Base-by-base conservation (phyloP, 2,888 invertebrate genomes). In the Drosophila subquinaria region DNA sequence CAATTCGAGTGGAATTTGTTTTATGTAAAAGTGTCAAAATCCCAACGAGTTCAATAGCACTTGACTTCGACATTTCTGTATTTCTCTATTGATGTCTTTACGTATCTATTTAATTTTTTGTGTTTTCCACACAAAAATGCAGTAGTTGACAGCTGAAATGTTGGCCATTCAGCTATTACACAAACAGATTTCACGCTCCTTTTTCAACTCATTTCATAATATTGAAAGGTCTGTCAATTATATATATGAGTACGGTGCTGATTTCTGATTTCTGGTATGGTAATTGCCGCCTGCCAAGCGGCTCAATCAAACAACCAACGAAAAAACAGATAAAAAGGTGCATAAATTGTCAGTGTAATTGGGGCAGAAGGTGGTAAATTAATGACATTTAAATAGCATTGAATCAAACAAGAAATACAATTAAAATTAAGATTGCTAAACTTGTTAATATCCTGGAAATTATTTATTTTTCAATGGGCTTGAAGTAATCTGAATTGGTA, bases 191-290 rank as follows among this genome's bases (percentile, higher is more conserved):
- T 73, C 23, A 82, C 56, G 70, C 75, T 73, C 68, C 73, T 66
- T 78, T 70, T 64, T 38, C 51, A 67, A 70, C 74, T 73, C 66
- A 74, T 84, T 89, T 84, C 89, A 81, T 30, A 87, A 87, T 66
- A 89, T 87, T 74, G 81, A 84, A 87, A 84, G 84, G 82, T 81
- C 79, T 89, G 81, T 84, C 89, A 89, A 87, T 87, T 86, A 83
- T 56, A 65, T 27, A 43, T 36, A 51, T 57, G 40, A 61, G 52
- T 73, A 27, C 20, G 68, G 36, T 65, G 78, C 62, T 69, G 76
- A 78, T 86, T 77, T 80, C 45, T 69, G 71, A 73, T 77, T 72
- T 80, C 50, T 80, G 80, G 69, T 81, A 84, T 79, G 71, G 64
- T 74, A 87, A 89, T 84, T 84, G 88, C 70, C 64, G 69, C 82